A percentile compares a stretch with the other conserved stretches of the same genome.
Conservation (phyloP, 2,113 vertebrate species). For the Microcebus tavaratra region DNA sequence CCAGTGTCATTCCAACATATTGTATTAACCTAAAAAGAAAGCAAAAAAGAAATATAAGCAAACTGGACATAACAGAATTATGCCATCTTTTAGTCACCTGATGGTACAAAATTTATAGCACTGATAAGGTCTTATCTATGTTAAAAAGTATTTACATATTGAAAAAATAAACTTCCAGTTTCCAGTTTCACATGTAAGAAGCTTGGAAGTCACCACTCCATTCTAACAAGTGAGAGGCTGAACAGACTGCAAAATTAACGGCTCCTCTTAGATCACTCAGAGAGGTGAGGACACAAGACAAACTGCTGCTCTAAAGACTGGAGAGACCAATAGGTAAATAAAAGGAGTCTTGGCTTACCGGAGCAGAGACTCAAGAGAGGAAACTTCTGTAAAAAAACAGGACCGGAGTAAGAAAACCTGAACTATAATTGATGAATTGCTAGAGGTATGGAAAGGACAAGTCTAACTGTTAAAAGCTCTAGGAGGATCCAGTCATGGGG, state of each 20-base stretch:
- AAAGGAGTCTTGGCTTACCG: not conserved
- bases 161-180: not conserved
- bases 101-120: not conserved
- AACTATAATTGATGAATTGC: not conserved
- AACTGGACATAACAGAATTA: conserved; percentile 22
- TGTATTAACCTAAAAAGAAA: conserved; percentile 93
- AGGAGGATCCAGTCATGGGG: not conserved
- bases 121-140: not conserved
- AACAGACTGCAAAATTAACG: not conserved
- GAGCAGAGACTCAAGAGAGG: not conserved
- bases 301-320: not conserved
- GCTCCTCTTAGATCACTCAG: not conserved
- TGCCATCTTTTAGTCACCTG: not conserved
- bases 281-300: not conserved
- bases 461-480: not conserved
- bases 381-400: not conserved
- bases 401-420: not conserved
- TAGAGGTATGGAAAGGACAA: not conserved
- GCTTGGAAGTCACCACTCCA: not conserved
- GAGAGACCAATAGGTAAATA: not conserved
- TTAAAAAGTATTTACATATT: not conserved
- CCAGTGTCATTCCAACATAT: conserved; percentile 99
- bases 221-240: not conserved
- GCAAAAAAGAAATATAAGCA: conserved; percentile 51
- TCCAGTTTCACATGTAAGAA: not conserved